Evolutionary conservation across 2,888 invertebrate genomes (phyloP), one percentile per base, ranked within the genome.

Genomic region (Trissolcus brochymenae): DNA sequence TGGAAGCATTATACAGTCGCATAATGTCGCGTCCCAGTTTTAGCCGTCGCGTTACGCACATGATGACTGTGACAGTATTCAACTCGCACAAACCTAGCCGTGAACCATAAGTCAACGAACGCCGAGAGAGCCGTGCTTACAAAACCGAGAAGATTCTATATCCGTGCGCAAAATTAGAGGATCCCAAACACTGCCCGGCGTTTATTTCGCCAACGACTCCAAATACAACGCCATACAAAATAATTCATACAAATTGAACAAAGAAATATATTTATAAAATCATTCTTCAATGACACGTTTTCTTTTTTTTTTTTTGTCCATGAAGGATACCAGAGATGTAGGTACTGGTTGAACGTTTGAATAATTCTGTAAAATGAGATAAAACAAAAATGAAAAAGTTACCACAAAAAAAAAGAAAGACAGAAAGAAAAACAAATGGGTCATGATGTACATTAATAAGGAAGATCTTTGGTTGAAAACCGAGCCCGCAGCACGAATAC

Each of bases 101-200:
- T 79, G 79, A 79, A 79, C 75, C 56, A 66, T 57, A 73, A 78
- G 79, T 79, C 79, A 79, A 78, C 75, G 78, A 76, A 79, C 79
- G 77, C 72, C 59, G 17, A 75, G 75, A 68, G 77, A 61, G 56
- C 25, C 60, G 60, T 55, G 70, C 57, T 78, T 78, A 66, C 78
- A 78, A 76, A 78, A 78, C 74, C 66, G 61, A 78, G 74, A 66
- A 71, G 78, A 74, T 78, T 74, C 78, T 78, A 74, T 78, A 78
- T 78, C 68, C 75, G 75, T 72, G 56, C 57, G 60, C 72, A 62
- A 78, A 75, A 78, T 75, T 75, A 64, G 75, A 72, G 64, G 71
- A 78, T 72, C 67, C 71, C 49, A 59, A 55, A 54, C 54, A 53
- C 53, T 25, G n/a, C n/a, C 19, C 51, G 17, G 19, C 19, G 14